A percentile compares a stretch with the other conserved stretches of the same genome.
Conservation (phyloP, 1,140 invertebrate genomes). For the Atta cephalotes region DNA sequence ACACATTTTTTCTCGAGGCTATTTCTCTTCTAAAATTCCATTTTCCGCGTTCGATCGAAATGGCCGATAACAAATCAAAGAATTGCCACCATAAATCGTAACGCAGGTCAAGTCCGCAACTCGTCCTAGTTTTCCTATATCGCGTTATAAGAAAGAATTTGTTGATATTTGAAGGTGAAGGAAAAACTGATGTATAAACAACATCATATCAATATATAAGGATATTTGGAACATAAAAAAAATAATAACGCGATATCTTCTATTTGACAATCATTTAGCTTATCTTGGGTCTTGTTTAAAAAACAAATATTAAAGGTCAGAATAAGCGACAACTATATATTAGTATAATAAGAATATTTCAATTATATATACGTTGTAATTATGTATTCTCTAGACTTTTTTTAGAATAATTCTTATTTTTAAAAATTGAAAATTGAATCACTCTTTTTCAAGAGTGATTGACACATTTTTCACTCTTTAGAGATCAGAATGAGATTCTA, state of each 20-base stretch:
- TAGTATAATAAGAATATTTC: background rate
- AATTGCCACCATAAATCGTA: conserved; percentile 72
- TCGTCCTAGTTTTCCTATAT: conserved; percentile 47
- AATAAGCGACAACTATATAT: background rate
- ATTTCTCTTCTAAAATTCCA: conserved; percentile 38
- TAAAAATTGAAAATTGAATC: too few relatives aligned
- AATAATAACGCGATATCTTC: conserved; percentile 15
- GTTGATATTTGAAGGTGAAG: conserved; percentile 23
- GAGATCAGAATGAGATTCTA: too few relatives aligned
- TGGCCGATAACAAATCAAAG: conserved; percentile 28
- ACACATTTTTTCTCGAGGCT: conserved; percentile 5
- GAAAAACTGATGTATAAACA: background rate
- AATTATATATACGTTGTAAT: background rate
- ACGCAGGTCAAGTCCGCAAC: conserved; percentile 77
- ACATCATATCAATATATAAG: background rate
- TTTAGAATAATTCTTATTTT: too few relatives aligned
- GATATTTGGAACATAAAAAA: background rate
- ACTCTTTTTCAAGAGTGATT: too few relatives aligned
- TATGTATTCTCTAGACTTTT: background rate
- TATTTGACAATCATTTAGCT: background rate
- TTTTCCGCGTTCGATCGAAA: conserved; percentile 41
- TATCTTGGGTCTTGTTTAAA: background rate
- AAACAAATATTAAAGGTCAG: conserved; percentile 23
- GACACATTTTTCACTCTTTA: too few relatives aligned
- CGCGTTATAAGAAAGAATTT: conserved; percentile 19